Conservation (phyloP, 2,797 vertebrate species). For the Parauchenoglanis ngamensis region DNA sequence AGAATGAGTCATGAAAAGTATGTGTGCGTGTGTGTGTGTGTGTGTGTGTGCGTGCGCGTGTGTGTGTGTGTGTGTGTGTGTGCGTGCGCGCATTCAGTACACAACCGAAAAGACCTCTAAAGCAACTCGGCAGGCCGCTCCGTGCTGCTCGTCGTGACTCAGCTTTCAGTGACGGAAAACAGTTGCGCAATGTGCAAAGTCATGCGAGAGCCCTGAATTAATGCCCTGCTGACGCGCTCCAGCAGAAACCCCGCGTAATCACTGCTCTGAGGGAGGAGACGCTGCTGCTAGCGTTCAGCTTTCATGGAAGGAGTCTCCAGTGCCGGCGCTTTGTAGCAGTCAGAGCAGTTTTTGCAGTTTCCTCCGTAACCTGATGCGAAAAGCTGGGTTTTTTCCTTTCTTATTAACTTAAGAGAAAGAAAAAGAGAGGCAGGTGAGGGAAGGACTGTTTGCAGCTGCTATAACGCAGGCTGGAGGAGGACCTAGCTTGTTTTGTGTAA, state of each 20-base stretch:
- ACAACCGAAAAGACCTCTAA: neutral
- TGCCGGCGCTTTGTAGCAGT: neutral
- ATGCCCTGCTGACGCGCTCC: too few relatives aligned
- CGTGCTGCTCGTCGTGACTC: slow-evolving; percentile 27
- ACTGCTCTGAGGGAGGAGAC: neutral
- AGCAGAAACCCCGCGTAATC: too few relatives aligned
- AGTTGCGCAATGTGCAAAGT: neutral
- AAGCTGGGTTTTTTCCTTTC: neutral
- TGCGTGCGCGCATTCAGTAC: neutral
- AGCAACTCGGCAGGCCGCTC: neutral
- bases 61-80: slow-evolving; percentile 1
- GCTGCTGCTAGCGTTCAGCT: neutral
- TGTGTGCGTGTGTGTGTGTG: neutral
- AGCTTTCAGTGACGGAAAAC: neutral
- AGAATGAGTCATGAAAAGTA: slow-evolving; percentile 17
- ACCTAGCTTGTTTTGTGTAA: neutral
- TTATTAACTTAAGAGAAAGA: neutral
- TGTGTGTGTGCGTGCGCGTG: neutral
- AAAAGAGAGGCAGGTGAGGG: neutral
- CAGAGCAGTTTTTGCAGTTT: neutral
- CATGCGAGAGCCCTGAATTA: neutral
- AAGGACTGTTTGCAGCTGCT: neutral
- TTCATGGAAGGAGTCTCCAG: neutral
- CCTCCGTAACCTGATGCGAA: neutral
- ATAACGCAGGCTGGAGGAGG: neutral